Evolutionary conservation across 2,888 invertebrate species (phyloP).

Genomic region (Tiphia femorata): DNA sequence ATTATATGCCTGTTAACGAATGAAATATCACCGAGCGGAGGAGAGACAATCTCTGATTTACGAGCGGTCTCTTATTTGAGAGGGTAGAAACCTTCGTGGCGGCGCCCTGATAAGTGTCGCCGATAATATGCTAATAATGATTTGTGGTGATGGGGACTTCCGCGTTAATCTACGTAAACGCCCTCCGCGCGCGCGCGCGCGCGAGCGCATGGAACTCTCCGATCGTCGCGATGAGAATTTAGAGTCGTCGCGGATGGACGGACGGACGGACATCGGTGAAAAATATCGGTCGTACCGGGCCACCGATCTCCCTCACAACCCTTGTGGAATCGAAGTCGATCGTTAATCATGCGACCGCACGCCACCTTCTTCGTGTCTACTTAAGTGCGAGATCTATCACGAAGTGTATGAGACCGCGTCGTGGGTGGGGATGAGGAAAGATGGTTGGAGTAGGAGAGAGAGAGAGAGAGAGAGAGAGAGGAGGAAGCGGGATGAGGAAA

Average conservation of each 20-base stretch:
- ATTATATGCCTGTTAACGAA: constrained; percentile 63
- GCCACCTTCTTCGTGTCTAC: background rate
- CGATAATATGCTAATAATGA: constrained; percentile 66
- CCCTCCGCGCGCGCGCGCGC: too few species aligned
- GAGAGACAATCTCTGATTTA: constrained; percentile 59
- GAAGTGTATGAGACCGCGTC: background rate
- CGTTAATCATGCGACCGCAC: constrained; percentile 19
- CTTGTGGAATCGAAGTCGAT: constrained; percentile 5
- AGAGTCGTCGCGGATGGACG: constrained; percentile 9
- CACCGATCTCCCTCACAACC: background rate
- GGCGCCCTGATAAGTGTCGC: constrained; percentile 55
- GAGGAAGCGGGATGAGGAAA: background rate
- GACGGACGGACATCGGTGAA: constrained; percentile 2
- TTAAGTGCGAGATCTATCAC: background rate
- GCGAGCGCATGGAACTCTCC: too few species aligned
- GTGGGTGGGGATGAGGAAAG: background rate
- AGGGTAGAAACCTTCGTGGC: constrained; percentile 32
- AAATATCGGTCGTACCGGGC: constrained; percentile 8
- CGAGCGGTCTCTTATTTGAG: constrained; percentile 48
- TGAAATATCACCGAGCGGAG: constrained; percentile 55
- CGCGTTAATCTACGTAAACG: constrained; percentile 52
- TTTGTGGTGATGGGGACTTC: constrained; percentile 55
- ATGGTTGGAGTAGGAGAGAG: too few species aligned
- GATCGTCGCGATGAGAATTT: constrained; percentile 32
- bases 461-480: background rate